Evolutionary conservation across 2,113 vertebrate species (phyloP).

Genomic region (Falco punctatus): DNA sequence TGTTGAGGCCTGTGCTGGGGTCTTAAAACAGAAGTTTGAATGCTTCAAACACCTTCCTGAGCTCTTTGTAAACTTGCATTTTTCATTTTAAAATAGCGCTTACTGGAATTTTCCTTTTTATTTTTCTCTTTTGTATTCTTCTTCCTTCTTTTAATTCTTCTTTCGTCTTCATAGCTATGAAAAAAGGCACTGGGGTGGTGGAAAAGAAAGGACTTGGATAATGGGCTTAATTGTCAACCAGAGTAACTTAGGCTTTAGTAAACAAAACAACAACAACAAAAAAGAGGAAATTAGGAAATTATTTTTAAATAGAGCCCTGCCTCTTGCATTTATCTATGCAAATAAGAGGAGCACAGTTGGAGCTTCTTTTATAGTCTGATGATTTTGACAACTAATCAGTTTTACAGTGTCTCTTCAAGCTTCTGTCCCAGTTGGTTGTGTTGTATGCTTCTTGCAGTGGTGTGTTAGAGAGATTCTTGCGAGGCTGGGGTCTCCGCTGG

Average conservation of each 20-base stretch:
- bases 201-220: slow-evolving; percentile 1
- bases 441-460: background rate
- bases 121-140: background rate
- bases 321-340: background rate
- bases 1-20: background rate
- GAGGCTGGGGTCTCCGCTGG: background rate
- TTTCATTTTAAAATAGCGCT: slow-evolving; percentile 1
- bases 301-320: slow-evolving; percentile 19
- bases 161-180: background rate
- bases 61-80: background rate
- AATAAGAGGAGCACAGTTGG: slow-evolving; percentile 49
- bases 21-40: background rate
- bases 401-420: slow-evolving; percentile 31
- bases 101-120: background rate
- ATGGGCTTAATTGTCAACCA: slow-evolving; percentile 32
- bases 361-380: slow-evolving; percentile 35
- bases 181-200: background rate
- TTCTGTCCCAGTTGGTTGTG: background rate
- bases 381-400: slow-evolving; percentile 47
- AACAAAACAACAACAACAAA: background rate
- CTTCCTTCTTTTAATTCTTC: background rate
- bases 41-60: background rate
- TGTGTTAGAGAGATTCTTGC: background rate
- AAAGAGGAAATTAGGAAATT: background rate
- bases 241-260: slow-evolving; percentile 35